phyloP scores from a whole-genome alignment of 2,888 invertebrate species.

The Latrodectus elegans region DNA sequence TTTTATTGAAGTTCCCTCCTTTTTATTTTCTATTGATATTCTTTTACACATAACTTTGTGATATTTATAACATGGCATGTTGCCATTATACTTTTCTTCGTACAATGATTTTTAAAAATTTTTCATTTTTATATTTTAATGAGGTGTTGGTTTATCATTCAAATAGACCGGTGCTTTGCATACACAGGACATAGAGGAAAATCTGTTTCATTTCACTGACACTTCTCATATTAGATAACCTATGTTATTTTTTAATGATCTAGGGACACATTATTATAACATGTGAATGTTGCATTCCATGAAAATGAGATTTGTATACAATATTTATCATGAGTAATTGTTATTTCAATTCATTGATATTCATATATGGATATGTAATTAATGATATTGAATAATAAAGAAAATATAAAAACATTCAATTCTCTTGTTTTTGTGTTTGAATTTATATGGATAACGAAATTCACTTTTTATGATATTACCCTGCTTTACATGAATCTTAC shows the following conservation, averaged over 20 bases:
- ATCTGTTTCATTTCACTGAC: too few relatives aligned
- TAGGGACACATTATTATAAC: background rate
- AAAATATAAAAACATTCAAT: too few relatives aligned
- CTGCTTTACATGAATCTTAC: too few relatives aligned
- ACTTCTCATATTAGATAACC: conserved; percentile 19
- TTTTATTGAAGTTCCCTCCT: conserved; percentile 13
- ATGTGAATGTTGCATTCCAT: background rate
- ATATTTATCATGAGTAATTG: conserved; percentile 14
- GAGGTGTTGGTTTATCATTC: too few relatives aligned
- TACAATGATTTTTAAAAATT: background rate
- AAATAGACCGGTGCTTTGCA: too few relatives aligned
- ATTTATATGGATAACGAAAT: too few relatives aligned
- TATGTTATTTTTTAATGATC: conserved; percentile 12
- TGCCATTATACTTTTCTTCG: background rate
- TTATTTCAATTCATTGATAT: conserved; percentile 18
- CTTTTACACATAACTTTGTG: background rate
- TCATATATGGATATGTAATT: conserved; percentile 30
- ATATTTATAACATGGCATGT: background rate
- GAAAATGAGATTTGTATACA: background rate
- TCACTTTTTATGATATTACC: too few relatives aligned
- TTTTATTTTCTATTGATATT: conserved; percentile 6
- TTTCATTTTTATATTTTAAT: background rate
- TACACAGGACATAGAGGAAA: too few relatives aligned
- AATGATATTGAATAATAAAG: conserved; percentile 41
- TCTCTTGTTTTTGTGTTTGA: too few relatives aligned